Evolutionary conservation across 2,888 invertebrate species (phyloP).

Genomic region (Agriotes lineatus): DNA sequence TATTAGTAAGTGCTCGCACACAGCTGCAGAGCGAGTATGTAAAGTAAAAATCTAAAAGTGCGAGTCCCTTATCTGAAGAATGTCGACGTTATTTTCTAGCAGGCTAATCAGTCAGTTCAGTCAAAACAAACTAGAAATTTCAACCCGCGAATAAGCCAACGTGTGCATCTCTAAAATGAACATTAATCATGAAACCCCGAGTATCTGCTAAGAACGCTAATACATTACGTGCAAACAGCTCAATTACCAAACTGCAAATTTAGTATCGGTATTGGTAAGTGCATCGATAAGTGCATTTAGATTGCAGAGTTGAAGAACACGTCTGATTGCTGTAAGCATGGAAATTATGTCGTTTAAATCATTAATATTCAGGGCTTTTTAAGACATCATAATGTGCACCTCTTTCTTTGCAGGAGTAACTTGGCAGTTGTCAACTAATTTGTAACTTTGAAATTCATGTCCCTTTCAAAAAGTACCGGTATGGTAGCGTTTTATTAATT

Average conservation of each 20-base stretch:
- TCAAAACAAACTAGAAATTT: constrained; percentile 58
- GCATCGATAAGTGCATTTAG: background rate
- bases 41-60: too few species aligned
- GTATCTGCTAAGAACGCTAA: constrained; percentile 25
- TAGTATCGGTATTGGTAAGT: background rate
- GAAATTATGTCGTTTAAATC: too few species aligned
- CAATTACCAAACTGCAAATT: constrained; percentile 14
- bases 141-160: constrained; percentile 55
- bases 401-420: too few species aligned
- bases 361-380: too few species aligned
- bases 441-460: too few species aligned
- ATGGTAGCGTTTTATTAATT: constrained; percentile 16
- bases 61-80: too few species aligned
- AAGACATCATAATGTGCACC: too few species aligned
- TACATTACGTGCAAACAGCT: constrained; percentile 35
- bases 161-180: constrained; percentile 53
- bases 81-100: constrained; percentile 13
- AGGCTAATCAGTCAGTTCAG: constrained; percentile 56
- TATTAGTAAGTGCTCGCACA: too few species aligned
- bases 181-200: constrained; percentile 57
- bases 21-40: too few species aligned
- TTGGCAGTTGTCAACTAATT: too few species aligned
- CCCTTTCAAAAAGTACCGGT: too few species aligned
- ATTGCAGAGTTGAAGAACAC: background rate
- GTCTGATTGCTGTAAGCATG: too few species aligned